Base-by-base conservation (phyloP, 2,113 vertebrate species). In the Perognathus longimembris region DNA sequence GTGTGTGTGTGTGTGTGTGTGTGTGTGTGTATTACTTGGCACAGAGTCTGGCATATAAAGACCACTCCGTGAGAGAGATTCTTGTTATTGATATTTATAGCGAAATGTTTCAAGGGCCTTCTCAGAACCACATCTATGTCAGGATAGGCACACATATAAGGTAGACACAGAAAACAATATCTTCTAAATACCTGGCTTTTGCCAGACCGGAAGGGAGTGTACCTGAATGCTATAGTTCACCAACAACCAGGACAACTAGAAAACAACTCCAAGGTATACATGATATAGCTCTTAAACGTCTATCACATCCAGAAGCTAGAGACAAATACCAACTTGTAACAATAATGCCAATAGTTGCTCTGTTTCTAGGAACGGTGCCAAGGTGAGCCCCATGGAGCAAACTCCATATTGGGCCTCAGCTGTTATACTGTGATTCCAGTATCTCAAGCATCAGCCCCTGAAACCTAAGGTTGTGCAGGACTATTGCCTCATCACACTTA, bases 401-500 rank as follows among this genome's bases (percentile, higher is more conserved):
- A 45, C 4, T 15, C 10, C 38, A 70, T 22, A 88, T 57, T 63
- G 34, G 28, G 36, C 21, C 36, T 91, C 34, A 69, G 26, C 17
- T 85, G 85, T 92, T 86, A 79, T 57, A 74, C 20, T 32, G 4
- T 90, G 76, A 83, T 57, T 89, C 50, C 17, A 91, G 6, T 78
- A 85, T 86, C 38, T 85, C 54, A 42, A 40, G 24, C n/a, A 73
- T 84, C 28, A 81, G 78, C 42, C n/a, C n/a, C 73, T 54, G 15
- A 88, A 90, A 85, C 15, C 11, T 69, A 90, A 45, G n/a, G 42
- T 38, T 77, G 21, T 76, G 0, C 0, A 38, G 38, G 15, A 45
- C 50, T 91, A 85, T 69, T 85, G 94, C 34, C 61, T 94, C 67
- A 79, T 24, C 93, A 50, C 36, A 93, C 78, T 94, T 95, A 91